phyloP scores from a whole-genome alignment of 2,888 invertebrate species.

The Altica lythri region DNA sequence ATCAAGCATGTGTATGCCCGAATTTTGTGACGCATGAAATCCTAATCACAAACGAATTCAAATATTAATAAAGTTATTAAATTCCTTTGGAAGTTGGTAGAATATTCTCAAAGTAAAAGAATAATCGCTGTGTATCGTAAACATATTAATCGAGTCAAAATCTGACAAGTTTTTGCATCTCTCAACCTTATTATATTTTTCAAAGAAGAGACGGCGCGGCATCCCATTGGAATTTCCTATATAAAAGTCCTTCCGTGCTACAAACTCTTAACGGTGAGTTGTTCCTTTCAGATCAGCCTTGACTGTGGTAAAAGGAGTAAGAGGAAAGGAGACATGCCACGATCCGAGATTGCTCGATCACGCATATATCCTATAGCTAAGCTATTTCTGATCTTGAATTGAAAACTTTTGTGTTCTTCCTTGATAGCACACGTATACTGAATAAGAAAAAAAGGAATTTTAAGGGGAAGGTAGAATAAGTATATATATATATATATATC shows the following conservation, averaged over 20 bases:
- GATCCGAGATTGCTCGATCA: slow-evolving; percentile 41
- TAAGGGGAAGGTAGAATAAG: slow-evolving; percentile 4
- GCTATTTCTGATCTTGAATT: slow-evolving; percentile 46
- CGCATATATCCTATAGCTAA: slow-evolving; percentile 47
- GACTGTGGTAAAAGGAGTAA: not conserved
- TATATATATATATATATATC: too few species aligned
- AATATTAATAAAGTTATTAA: too few species aligned
- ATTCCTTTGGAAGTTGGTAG: too few species aligned
- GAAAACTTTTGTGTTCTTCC: slow-evolving; percentile 47
- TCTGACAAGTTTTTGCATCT: not conserved
- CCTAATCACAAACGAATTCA: too few species aligned
- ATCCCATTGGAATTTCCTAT: slow-evolving; percentile 5
- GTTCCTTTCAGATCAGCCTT: slow-evolving; percentile 16
- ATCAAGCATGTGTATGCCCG: too few species aligned
- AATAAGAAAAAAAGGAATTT: slow-evolving; percentile 37
- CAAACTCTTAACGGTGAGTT: slow-evolving; percentile 23
- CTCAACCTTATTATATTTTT: not conserved
- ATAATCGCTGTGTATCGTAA: too few species aligned
- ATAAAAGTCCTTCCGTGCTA: slow-evolving; percentile 6
- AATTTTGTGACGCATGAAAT: too few species aligned
- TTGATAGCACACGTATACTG: slow-evolving; percentile 43
- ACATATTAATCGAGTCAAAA: not conserved
- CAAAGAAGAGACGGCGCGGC: not conserved
- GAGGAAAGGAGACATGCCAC: slow-evolving; percentile 1
- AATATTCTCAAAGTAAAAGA: too few species aligned